Base-by-base conservation (phyloP, 2,113 vertebrate genomes). In the Prunella himalayana region DNA sequence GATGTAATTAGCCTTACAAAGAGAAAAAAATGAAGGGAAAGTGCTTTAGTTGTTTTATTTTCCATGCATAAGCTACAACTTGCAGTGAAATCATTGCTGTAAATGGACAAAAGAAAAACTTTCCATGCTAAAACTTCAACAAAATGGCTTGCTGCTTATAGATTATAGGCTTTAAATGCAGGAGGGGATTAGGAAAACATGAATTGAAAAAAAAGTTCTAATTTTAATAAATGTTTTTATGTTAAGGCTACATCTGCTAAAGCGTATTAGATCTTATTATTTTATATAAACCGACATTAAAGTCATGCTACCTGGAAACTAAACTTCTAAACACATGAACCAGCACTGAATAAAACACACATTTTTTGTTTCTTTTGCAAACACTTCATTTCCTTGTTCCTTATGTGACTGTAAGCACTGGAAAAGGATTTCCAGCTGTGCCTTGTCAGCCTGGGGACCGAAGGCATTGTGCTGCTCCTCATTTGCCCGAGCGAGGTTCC, bases 401-500 rank as follows among this genome's bases (percentile, higher is more conserved):
- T 94, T 92, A 45, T 91, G 87, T 33, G 86, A 19, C 53, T 69
- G 35, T 27, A 86, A 95, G 75, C 13, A 54, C 42, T 86, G 92
- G 70, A 56, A 73, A 84, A 83, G 76, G 96, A 83, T 95, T 96
- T 98, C 98, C 98, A 98, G 98, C 97, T 98, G 98, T 97, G 97
- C 98, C 98, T 98, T 98, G 97, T 97, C 98, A 98, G 99, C 98
- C 99, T 95, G 63, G 97, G 97, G 97, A 96, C 97, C 97, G 47
- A 96, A 86, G 88, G 73, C 70, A 98, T 97, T 97, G 96, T 96
- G 95, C 94, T 97, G 97, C 96, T 97, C 94, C 95, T 92, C 88
- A 64, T 90, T 96, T 95, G 94, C 94, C 92, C 79, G 65, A 86
- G 92, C 28, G 85, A 96, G 86, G 80, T 68, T 86, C 80, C 42